phyloP scores from a whole-genome alignment of 2,113 vertebrate genomes.

The Drymodes brunneopygia region DNA sequence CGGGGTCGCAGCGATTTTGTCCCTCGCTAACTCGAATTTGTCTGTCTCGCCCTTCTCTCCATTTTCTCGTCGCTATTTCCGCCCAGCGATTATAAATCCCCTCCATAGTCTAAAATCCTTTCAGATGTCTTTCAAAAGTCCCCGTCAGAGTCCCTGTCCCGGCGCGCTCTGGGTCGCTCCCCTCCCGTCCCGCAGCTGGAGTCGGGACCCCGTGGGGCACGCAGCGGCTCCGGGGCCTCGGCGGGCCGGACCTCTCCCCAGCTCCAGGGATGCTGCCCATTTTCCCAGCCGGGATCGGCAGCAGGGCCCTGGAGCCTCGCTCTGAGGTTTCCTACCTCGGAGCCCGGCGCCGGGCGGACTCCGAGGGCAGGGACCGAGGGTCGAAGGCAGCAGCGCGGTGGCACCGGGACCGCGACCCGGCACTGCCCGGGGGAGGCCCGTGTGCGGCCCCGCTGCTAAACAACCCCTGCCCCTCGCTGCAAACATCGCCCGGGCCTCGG shows the following conservation, averaged over 20 bases:
- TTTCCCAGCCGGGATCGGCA: neutral
- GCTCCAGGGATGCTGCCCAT: neutral
- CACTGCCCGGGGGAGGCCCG: neutral
- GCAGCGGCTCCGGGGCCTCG: neutral
- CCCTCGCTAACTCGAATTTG: neutral
- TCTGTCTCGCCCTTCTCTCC: neutral
- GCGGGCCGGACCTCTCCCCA: neutral
- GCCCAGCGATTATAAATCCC: neutral
- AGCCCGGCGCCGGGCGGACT: neutral
- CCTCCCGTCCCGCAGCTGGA: neutral
- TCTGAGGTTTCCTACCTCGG: fast-evolving
- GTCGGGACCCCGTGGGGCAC: neutral
- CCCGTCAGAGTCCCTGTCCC: neutral
- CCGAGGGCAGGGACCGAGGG: neutral
- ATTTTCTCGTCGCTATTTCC: neutral
- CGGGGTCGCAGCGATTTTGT: neutral
- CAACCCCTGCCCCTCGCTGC: neutral
- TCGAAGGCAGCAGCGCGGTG: neutral
- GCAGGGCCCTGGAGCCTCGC: neutral
- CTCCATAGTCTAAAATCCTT: neutral
- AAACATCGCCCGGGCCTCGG: neutral
- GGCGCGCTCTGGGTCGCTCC: neutral
- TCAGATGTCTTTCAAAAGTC: neutral
- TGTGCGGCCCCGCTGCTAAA: neutral
- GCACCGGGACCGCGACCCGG: neutral